These are phyloP conservation scores for Resseliella maxima DNA, from an alignment of 2,888 invertebrate species.

Conservation along the genomic window DNA sequence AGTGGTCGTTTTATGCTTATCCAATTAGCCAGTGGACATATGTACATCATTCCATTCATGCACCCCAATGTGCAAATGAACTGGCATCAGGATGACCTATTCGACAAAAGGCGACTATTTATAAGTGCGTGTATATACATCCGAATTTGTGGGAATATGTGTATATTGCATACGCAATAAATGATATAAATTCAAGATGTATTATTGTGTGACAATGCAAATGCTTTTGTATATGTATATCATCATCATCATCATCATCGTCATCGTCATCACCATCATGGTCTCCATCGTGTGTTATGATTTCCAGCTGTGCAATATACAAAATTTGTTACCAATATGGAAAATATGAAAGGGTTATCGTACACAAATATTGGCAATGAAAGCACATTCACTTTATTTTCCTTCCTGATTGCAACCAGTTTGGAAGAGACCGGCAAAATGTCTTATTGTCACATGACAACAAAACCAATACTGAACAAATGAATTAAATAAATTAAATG, in stretches of 20 bases:
- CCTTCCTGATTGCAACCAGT: background rate
- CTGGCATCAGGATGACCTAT: too few species aligned
- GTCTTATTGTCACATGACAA: background rate
- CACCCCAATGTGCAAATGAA: too few species aligned
- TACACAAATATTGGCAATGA: constrained; percentile 15
- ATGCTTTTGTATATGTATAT: background rate
- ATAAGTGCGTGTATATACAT: too few species aligned
- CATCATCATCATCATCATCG: too few species aligned
- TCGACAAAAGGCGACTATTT: too few species aligned
- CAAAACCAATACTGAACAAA: too few species aligned
- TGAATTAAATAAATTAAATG: too few species aligned
- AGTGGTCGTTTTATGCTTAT: background rate
- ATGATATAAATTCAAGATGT: background rate
- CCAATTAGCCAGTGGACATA: too few species aligned
- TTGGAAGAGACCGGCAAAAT: background rate
- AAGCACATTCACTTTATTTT: background rate
- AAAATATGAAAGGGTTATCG: background rate
- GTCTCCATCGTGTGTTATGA: background rate
- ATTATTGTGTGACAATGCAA: background rate
- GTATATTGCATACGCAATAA: background rate
- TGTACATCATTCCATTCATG: too few species aligned
- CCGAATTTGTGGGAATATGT: too few species aligned
- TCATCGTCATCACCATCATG: background rate
- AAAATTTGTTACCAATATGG: background rate
- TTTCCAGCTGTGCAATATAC: background rate